phyloP scores from a whole-genome alignment of 2,797 vertebrate genomes.

The Poeciliopsis presidionis region DNA sequence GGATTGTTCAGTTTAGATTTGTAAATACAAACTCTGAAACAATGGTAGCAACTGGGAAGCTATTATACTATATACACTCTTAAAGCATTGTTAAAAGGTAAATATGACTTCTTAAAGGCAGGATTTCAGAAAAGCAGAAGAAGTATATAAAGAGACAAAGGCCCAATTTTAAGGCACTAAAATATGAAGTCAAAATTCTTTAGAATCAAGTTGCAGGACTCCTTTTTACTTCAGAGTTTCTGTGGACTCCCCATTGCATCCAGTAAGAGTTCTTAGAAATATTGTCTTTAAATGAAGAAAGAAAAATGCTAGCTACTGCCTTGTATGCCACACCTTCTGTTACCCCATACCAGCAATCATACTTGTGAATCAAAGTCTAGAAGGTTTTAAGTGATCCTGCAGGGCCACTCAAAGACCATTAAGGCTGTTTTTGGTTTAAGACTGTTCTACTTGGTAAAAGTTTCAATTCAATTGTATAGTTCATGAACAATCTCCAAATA shows the following conservation, averaged over 20 bases:
- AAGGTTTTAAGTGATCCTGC: neutral
- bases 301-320: neutral
- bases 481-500: neutral
- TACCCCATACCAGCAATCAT: neutral
- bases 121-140: no score
- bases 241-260: neutral
- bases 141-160: no score
- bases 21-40: neutral
- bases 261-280: neutral
- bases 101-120: no score
- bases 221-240: neutral
- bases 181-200: no score
- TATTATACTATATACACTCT: no score
- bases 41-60: neutral
- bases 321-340: neutral
- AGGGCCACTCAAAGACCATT: neutral
- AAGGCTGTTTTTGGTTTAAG: neutral
- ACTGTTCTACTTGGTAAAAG: neutral
- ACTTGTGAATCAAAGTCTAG: neutral
- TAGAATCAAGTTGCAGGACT: neutral
- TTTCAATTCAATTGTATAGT: neutral
- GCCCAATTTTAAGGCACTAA: no score
- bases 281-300: neutral
- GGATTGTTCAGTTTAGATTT: neutral
- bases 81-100: no score